Percentiles rank a stretch among this genome's conserved stretches.
These are phyloP conservation scores for Carposina sasakii DNA, from an alignment of 1,140 invertebrate species.

Conservation along the genomic window DNA sequence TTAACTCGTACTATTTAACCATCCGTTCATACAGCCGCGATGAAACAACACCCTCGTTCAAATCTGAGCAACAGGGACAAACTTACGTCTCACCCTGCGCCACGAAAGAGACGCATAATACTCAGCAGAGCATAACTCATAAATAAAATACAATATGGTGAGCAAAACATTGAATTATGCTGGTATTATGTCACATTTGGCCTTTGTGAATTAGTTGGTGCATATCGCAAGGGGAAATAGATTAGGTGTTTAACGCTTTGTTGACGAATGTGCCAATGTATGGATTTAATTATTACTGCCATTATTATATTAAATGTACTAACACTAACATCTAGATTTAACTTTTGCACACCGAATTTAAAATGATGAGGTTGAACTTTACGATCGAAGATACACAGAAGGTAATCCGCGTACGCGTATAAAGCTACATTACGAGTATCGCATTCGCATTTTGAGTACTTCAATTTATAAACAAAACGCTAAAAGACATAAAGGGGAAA, in stretches of 20 bases:
- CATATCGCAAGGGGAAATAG: slow-evolving; percentile 49
- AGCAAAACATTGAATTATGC: slow-evolving; percentile 74
- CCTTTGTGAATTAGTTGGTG: slow-evolving; percentile 67
- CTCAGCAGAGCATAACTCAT: slow-evolving; percentile 66
- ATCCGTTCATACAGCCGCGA: slow-evolving; percentile 57
- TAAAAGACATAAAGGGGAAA: slow-evolving; percentile 59
- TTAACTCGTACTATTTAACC: slow-evolving; percentile 68
- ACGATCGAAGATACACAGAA: background rate
- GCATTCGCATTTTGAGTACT: slow-evolving; percentile 35
- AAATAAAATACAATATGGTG: slow-evolving; percentile 75
- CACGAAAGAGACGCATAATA: slow-evolving; percentile 39
- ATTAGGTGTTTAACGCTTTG: slow-evolving; percentile 49
- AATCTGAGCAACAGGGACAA: slow-evolving; percentile 35
- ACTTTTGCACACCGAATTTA: too few species aligned
- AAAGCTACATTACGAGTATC: too few species aligned
- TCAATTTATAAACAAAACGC: slow-evolving; percentile 55
- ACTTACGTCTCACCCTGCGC: slow-evolving; percentile 16
- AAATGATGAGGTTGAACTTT: background rate
- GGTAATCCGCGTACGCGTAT: background rate
- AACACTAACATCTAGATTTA: too few species aligned
- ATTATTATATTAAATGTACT: too few species aligned
- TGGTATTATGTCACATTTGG: slow-evolving; percentile 73
- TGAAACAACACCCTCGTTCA: slow-evolving; percentile 49
- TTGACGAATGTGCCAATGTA: slow-evolving; percentile 35
- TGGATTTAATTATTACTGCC: slow-evolving; percentile 53